phyloP scores from a whole-genome alignment of 2,797 vertebrate species.

The Staurois parvus region DNA sequence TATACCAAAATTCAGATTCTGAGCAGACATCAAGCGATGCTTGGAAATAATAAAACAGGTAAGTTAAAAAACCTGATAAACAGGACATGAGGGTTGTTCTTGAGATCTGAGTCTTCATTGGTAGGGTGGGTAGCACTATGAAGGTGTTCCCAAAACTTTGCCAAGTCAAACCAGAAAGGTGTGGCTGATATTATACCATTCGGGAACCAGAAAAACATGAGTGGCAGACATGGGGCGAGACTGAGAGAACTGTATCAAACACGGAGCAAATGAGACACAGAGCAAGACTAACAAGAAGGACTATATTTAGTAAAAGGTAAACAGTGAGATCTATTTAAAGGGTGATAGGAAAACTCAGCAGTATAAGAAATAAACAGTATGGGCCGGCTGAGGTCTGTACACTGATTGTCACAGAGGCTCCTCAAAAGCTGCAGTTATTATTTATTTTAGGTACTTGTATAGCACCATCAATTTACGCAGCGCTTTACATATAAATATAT shows the following conservation, averaged over 20 bases:
- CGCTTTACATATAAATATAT: too few relatives aligned
- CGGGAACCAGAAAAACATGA: slow-evolving; percentile 23
- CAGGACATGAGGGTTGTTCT: not conserved
- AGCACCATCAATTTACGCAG: too few relatives aligned
- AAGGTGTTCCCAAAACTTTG: slow-evolving; percentile 26
- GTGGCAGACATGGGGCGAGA: slow-evolving; percentile 11
- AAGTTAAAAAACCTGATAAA: not conserved
- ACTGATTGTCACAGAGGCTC: not conserved
- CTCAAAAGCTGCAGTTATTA: not conserved
- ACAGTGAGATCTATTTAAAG: slow-evolving; percentile 1
- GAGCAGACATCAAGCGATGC: too few relatives aligned
- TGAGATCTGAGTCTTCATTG: not conserved
- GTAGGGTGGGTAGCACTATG: not conserved
- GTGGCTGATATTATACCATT: not conserved
- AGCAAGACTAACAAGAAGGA: not conserved
- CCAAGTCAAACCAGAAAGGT: slow-evolving; percentile 13
- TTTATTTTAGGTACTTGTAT: too few relatives aligned
- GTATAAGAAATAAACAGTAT: not conserved
- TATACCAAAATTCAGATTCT: too few relatives aligned
- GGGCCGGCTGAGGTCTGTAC: not conserved
- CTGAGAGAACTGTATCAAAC: not conserved
- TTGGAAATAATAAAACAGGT: not conserved
- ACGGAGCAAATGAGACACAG: not conserved
- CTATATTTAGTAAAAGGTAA: slow-evolving; percentile 14
- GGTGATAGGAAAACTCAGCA: not conserved